Evolutionary conservation across 2,797 vertebrate genomes (phyloP).

Genomic region (Coregonus ussuriensis): DNA sequence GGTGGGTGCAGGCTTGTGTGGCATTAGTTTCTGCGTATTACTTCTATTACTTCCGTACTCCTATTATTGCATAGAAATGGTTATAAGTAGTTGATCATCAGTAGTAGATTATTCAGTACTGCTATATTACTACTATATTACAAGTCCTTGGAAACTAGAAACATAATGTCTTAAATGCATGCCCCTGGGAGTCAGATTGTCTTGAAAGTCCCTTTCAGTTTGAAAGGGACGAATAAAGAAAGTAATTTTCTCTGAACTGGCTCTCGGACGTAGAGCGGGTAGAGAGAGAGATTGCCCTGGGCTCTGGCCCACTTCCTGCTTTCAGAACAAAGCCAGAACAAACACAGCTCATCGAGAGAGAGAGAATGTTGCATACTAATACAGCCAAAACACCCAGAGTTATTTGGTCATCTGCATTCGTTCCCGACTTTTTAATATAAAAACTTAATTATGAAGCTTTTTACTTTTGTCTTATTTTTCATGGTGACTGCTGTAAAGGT

Average conservation of each 20-base stretch:
- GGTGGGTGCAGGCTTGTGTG: constrained; percentile 14
- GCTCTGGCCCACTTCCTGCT: not conserved
- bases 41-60: not conserved
- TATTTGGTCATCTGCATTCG: constrained; percentile 3
- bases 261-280: not conserved
- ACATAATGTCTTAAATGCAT: constrained; percentile 1
- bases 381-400: not conserved
- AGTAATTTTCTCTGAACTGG: not conserved
- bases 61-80: not conserved
- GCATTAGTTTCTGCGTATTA: not conserved
- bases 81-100: not conserved
- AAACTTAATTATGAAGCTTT: not conserved
- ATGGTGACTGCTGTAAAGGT: not conserved
- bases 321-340: not conserved
- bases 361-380: constrained; percentile 6
- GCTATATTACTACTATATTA: not conserved
- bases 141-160: constrained; percentile 10
- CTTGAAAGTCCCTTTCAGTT: constrained; percentile 3
- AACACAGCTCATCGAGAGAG: not conserved
- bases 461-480: not conserved
- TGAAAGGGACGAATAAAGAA: constrained; percentile 7
- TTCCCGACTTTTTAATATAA: constrained; percentile 1
- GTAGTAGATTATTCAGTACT: not conserved
- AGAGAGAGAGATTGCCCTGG: not conserved
- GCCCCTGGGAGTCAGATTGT: not conserved